phyloP scores from a whole-genome alignment of 2,888 invertebrate genomes.

The Molanna angustata region DNA sequence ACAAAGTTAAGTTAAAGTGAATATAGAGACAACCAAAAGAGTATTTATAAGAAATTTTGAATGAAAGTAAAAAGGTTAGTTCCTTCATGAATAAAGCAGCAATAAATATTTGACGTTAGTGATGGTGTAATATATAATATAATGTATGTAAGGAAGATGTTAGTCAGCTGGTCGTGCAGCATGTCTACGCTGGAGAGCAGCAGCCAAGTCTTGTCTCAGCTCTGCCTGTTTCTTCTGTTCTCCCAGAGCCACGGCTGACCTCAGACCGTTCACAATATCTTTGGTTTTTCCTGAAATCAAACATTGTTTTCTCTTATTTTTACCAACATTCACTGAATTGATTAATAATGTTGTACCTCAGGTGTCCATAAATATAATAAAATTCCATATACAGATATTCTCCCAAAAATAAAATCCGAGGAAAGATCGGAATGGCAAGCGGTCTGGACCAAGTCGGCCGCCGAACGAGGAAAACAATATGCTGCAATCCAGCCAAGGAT shows the following conservation, averaged over 20 bases:
- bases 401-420: too few species aligned
- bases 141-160: background rate
- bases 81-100: too few species aligned
- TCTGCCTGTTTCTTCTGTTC: conserved; percentile 82
- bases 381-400: too few species aligned
- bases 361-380: background rate
- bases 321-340: background rate
- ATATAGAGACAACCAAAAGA: too few species aligned
- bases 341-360: background rate
- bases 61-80: too few species aligned
- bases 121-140: background rate
- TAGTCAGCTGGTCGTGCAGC: conserved; percentile 54
- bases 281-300: conserved; percentile 77
- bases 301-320: background rate
- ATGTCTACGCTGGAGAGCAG: conserved; percentile 79
- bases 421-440: too few species aligned
- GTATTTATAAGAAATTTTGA: too few species aligned
- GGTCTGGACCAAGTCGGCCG: too few species aligned
- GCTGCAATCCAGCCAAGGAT: too few species aligned
- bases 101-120: background rate
- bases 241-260: conserved; percentile 77
- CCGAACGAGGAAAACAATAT: too few species aligned
- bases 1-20: too few species aligned
- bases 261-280: conserved; percentile 93
- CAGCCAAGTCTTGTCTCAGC: conserved; percentile 81